These are phyloP conservation scores for Bothrops alternatus DNA, from an alignment of 2,797 vertebrate species.

Conservation along the genomic window DNA sequence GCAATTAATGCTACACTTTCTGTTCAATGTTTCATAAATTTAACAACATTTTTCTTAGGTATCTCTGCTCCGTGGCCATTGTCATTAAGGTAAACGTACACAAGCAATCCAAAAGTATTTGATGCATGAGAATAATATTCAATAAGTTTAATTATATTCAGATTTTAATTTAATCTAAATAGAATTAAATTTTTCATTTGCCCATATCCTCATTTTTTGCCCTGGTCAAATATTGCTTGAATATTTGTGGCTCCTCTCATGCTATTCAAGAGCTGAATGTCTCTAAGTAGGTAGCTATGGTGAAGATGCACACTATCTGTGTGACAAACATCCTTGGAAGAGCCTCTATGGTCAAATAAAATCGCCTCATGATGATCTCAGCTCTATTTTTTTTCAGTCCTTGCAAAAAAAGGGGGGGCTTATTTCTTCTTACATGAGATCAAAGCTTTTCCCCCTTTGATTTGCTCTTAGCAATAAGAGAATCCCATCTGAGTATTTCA, in stretches of 20 bases:
- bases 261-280: neutral
- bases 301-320: neutral
- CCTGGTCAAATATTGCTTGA: neutral
- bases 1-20: neutral
- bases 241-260: neutral
- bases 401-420: neutral
- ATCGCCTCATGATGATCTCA: neutral
- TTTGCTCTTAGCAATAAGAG: neutral
- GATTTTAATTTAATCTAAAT: neutral
- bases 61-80: neutral
- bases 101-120: neutral
- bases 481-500: neutral
- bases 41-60: neutral
- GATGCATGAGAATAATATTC: neutral
- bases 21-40: neutral
- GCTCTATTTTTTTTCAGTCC: neutral
- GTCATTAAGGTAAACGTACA: neutral
- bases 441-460: neutral
- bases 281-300: neutral
- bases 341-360: neutral
- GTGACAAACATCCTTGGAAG: neutral
- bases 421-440: neutral
- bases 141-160: neutral
- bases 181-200: neutral
- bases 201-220: neutral